These are phyloP conservation scores for Propithecus deckenii DNA, from an alignment of 2,797 vertebrate genomes.

Conservation along the genomic window DNA sequence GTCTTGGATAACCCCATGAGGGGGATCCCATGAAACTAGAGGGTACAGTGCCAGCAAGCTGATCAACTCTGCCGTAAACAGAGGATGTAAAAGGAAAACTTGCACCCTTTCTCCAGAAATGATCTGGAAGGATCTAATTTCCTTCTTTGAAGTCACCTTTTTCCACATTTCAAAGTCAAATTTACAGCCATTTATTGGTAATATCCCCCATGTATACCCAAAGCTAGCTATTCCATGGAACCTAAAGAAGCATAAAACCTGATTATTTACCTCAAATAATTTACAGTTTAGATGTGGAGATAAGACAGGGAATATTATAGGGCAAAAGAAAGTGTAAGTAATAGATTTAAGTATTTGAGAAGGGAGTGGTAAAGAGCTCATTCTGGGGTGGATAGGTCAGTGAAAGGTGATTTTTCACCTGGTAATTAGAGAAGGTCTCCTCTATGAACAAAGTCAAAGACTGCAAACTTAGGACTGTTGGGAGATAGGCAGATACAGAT, in stretches of 20 bases:
- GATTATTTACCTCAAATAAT: neutral
- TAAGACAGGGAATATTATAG: neutral
- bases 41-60: neutral
- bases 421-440: neutral
- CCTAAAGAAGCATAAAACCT: neutral
- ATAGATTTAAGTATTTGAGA: neutral
- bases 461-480: neutral
- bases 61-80: neutral
- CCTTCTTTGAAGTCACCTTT: neutral
- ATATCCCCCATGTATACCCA: neutral
- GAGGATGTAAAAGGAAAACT: neutral
- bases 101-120: neutral
- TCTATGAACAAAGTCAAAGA: neutral
- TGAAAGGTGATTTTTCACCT: neutral
- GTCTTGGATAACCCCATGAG: neutral
- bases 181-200: neutral
- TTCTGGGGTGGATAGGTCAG: neutral
- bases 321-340: neutral
- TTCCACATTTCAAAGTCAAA: neutral
- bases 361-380: neutral
- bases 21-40: neutral
- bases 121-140: neutral
- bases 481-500: neutral
- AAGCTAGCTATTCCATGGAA: neutral
- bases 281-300: neutral